These are phyloP conservation scores for Erpornis zantholeuca DNA, from an alignment of 2,113 vertebrate genomes.

Conservation along the genomic window DNA sequence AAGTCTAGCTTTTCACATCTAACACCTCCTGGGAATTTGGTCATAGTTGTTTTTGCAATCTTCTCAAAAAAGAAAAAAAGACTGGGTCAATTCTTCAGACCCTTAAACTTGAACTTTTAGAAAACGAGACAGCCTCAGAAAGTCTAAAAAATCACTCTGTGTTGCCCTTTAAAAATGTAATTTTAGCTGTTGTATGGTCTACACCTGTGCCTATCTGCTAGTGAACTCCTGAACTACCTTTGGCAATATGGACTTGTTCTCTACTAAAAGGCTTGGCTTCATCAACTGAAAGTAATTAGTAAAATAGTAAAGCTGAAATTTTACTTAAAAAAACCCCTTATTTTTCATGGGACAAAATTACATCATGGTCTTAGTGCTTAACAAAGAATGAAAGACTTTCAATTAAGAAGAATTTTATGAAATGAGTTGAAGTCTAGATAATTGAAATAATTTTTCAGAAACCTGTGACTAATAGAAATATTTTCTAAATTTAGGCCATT, in stretches of 20 bases:
- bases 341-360: not conserved
- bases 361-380: not conserved
- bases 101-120: constrained; percentile 14
- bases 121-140: not conserved
- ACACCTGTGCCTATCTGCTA: not conserved
- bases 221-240: not conserved
- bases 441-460: not conserved
- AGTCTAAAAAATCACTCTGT: not conserved
- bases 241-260: not conserved
- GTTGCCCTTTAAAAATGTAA: not conserved
- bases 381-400: not conserved
- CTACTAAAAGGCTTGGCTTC: not conserved
- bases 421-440: not conserved
- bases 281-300: not conserved
- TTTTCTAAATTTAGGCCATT: not conserved
- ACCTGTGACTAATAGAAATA: not conserved
- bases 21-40: constrained; percentile 29
- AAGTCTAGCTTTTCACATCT: not conserved
- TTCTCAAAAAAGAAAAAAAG: constrained; percentile 10
- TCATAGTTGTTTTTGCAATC: constrained; percentile 31
- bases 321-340: not conserved
- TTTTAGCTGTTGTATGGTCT: not conserved
- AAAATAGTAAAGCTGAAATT: not conserved
- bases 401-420: not conserved
- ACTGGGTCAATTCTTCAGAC: constrained; percentile 14